These are phyloP conservation scores for Tiaroga cobitis DNA, from an alignment of 2,797 vertebrate genomes.

Conservation along the genomic window DNA sequence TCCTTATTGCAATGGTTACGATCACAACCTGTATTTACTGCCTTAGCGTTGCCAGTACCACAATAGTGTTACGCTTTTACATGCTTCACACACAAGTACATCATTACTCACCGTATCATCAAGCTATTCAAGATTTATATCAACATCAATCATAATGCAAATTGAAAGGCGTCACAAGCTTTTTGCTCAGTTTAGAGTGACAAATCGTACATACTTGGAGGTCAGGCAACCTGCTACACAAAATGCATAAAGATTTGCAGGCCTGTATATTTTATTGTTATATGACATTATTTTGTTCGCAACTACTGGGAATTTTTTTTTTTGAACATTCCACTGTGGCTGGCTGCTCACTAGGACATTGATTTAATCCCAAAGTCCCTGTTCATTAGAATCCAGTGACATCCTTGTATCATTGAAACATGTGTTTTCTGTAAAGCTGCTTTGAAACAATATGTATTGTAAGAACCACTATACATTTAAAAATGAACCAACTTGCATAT, in stretches of 20 bases:
- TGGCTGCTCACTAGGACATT: not conserved
- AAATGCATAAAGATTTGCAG: not conserved
- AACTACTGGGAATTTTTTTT: not conserved
- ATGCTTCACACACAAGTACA: not conserved
- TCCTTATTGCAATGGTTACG: not conserved
- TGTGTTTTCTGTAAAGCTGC: not conserved
- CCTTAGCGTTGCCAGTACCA: not conserved
- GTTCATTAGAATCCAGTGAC: no score
- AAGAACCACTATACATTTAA: not conserved
- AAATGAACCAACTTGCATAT: not conserved
- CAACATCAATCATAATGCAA: not conserved
- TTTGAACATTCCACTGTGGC: not conserved
- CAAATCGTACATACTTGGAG: not conserved
- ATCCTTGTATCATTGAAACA: not conserved
- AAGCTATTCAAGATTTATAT: not conserved
- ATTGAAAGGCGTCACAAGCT: not conserved
- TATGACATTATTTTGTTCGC: not conserved
- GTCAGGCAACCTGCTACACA: not conserved
- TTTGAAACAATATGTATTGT: not conserved
- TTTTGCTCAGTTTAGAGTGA: not conserved
- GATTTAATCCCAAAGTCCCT: not conserved
- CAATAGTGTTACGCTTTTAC: not conserved
- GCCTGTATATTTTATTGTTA: not conserved
- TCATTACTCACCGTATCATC: not conserved
- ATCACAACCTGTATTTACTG: not conserved